Conservation (phyloP, 2,113 vertebrate genomes). For the Excalfactoria chinensis region DNA sequence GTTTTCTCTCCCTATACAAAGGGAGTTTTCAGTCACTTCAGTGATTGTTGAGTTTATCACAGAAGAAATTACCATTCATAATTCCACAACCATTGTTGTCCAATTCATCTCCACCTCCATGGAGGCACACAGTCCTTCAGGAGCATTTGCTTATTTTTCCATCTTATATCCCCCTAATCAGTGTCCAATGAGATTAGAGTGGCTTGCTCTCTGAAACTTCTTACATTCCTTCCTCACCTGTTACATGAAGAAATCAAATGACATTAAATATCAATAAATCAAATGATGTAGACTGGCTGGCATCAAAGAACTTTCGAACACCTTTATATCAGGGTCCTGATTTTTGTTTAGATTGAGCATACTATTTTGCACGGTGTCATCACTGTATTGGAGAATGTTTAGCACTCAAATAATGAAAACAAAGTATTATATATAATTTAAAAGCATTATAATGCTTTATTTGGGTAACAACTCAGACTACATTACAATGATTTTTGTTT, state of each 20-base stretch:
- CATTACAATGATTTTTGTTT: background rate
- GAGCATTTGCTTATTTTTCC: background rate
- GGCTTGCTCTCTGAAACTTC: background rate
- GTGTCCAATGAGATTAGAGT: background rate
- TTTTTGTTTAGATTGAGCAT: background rate
- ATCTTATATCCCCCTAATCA: background rate
- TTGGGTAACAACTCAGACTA: background rate
- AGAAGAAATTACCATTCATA: background rate
- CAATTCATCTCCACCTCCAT: background rate
- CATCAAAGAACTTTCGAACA: background rate
- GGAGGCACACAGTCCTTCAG: rapidly evolving
- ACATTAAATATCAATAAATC: background rate
- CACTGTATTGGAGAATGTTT: rapidly evolving
- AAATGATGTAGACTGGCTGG: background rate
- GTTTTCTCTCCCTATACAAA: background rate
- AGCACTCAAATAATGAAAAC: background rate
- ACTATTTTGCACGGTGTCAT: background rate
- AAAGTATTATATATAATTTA: background rate
- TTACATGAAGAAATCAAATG: background rate
- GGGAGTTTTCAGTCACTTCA: background rate
- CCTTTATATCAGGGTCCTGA: background rate
- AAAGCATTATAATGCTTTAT: background rate
- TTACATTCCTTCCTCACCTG: background rate
- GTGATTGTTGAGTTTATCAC: background rate
- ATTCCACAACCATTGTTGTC: background rate